A percentile compares a stretch with the other conserved stretches of the same genome.
phyloP scores from a whole-genome alignment of 2,888 invertebrate species.

The Eutolmus rufibarbis region DNA sequence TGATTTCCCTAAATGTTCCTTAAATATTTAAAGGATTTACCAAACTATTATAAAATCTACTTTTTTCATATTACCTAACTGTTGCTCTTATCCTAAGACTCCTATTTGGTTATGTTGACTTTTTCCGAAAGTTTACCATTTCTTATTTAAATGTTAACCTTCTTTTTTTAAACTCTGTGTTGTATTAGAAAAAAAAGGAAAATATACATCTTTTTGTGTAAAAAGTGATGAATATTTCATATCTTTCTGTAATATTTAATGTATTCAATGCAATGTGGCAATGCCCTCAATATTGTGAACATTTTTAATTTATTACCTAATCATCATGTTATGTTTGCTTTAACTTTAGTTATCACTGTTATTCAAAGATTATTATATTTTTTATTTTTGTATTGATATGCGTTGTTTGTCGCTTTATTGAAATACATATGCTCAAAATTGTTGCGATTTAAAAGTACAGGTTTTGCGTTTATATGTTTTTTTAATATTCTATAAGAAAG shows the following conservation, averaged over 20 bases:
- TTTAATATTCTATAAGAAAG: neutral
- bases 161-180: neutral
- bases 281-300: neutral
- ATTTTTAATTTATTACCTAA: neutral
- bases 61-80: neutral
- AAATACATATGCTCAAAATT: neutral
- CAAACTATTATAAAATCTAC: neutral
- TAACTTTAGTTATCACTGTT: neutral
- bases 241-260: neutral
- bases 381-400: neutral
- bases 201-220: neutral
- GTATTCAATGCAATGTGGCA: neutral
- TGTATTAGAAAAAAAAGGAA: neutral
- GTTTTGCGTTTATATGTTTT: neutral
- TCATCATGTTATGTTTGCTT: neutral
- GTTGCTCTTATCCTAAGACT: neutral
- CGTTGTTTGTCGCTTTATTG: conserved; percentile 29
- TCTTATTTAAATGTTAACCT: neutral
- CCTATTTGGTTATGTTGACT: neutral
- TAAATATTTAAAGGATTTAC: neutral
- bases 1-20: neutral
- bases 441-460: neutral
- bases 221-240: neutral
- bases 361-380: neutral
- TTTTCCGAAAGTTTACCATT: neutral